Percentiles rank a stretch among this genome's conserved stretches.
Conservation (phyloP, 2,113 vertebrate species). For the Rhinoptilus africanus region DNA sequence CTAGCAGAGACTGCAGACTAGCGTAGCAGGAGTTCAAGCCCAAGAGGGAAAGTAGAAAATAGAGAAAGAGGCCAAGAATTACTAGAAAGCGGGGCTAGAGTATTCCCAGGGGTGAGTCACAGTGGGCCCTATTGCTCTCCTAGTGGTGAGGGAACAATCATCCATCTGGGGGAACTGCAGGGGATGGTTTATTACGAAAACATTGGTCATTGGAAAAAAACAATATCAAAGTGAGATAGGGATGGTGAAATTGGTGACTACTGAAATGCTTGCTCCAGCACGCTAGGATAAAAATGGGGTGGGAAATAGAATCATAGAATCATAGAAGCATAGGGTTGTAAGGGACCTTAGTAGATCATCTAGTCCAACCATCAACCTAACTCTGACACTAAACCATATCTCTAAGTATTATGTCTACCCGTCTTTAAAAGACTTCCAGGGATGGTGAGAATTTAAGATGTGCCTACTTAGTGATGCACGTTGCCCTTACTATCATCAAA, state of each 20-base stretch:
- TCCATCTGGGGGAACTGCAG: neutral
- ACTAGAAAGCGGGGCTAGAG: neutral
- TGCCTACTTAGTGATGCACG: neutral
- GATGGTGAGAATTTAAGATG: neutral
- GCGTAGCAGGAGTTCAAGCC: neutral
- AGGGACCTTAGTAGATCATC: too few species aligned
- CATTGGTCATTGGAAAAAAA: neutral
- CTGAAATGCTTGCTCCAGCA: neutral
- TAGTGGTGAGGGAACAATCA: neutral
- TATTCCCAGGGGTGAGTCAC: neutral
- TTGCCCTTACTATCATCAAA: neutral
- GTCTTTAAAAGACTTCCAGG: too few species aligned
- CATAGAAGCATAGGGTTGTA: too few species aligned
- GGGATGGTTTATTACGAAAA: neutral
- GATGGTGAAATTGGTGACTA: neutral
- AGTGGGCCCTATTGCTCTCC: neutral
- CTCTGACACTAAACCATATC: too few species aligned
- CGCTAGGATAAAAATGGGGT: neutral
- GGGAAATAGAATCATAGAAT: neutral
- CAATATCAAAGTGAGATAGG: neutral
- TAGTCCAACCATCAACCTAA: too few species aligned
- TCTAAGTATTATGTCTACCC: too few species aligned
- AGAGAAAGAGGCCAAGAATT: neutral
- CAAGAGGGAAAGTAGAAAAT: neutral
- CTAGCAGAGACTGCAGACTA: neutral